Evolutionary conservation across 2,797 vertebrate genomes (phyloP), one percentile per base, ranked within the genome.

Genomic region (Sebastes kiyomatsui): DNA sequence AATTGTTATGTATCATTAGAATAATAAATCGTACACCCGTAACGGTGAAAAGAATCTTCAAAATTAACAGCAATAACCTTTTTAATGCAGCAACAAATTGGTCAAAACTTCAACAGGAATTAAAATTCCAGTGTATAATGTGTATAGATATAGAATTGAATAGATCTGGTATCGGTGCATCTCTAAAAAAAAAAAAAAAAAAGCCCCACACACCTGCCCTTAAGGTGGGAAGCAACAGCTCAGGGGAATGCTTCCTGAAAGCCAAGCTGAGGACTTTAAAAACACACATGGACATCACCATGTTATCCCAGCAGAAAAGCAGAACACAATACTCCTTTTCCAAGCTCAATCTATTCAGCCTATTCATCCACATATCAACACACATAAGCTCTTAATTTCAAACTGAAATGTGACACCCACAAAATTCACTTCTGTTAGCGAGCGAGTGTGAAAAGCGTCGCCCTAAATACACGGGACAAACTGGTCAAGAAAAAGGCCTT

Each of bases 401-500:
- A 56, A 80, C 70, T 46, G 28, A 80, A 66, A 22, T 66, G 54
- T 42, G 56, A 33, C 71, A 30, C 49, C 70, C 22, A 9, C 3
- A 65, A 61, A 71, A 71, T 32, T 1, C 52, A 61, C 55, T 22
- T 52, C 5, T 14, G 32, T 61, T 54, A 32, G 56, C 6, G 4
- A 65, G 60, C 5, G 23, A 66, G 74, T 70, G 56, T 69, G 52
- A 72, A 67, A 83, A 79, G 35, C 38, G 14, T 66, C 16, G 12
- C n/a, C 28, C 65, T 65, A 23, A 52, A 13, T 30, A 32, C 20
- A 25, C 13, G 61, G 49, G 27, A 66, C 33, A 72, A 55, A 75
- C 22, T n/a, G 25, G 16, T 83, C 12, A 33, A 77, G 74, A 59
- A 71, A 83, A 83, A 84, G 81, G 75, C 72, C 58, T 73, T 85